These are phyloP conservation scores for Moxostoma hubbsi DNA, from an alignment of 2,797 vertebrate genomes.

Conservation along the genomic window DNA sequence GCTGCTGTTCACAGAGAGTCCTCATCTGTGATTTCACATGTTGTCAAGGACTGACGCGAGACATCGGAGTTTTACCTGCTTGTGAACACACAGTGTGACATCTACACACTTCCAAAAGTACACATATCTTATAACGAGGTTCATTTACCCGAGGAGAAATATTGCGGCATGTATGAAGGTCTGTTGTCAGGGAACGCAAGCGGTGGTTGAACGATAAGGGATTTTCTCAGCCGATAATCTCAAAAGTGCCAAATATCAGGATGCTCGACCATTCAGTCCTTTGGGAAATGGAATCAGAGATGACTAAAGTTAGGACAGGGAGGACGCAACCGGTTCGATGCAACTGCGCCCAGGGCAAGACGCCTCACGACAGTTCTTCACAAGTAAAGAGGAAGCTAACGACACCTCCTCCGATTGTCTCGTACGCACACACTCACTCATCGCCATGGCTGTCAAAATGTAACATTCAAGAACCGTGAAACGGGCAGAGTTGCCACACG, in stretches of 20 bases:
- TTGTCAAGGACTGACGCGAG: constrained; percentile 25
- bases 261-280: no score
- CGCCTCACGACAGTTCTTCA: constrained; percentile 22
- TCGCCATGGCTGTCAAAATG: not conserved
- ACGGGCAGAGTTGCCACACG: constrained; percentile 34
- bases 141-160: not conserved
- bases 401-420: constrained; percentile 12
- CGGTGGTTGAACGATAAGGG: no score
- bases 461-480: constrained; percentile 1
- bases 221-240: no score
- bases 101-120: not conserved
- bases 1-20: constrained; percentile 36
- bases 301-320: not conserved
- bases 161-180: no score
- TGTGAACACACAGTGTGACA: constrained; percentile 8
- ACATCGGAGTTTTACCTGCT: constrained; percentile 1
- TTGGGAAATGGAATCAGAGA: no score
- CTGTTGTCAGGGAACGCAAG: no score
- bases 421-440: not conserved
- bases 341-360: constrained; percentile 13
- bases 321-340: constrained; percentile 5
- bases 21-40: constrained; percentile 39
- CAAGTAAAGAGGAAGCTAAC: constrained; percentile 23
- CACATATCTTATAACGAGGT: not conserved
- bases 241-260: no score